Conservation (phyloP, 2,113 vertebrate genomes). For the Crocuta crocuta region DNA sequence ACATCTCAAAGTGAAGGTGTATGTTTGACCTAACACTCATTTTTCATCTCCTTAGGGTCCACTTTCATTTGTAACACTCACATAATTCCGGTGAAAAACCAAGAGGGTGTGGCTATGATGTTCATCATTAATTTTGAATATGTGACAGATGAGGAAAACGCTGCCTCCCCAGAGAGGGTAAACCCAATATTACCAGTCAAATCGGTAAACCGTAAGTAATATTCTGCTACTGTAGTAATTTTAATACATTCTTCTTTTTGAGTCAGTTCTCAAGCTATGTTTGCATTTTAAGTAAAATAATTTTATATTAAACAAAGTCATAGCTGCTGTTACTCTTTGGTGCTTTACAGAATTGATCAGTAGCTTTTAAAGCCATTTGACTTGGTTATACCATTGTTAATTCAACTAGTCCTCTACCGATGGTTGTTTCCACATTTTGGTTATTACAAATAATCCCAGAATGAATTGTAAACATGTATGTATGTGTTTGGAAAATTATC, state of each 20-base stretch:
- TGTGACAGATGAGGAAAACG: conserved; percentile 91
- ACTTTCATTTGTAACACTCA: conserved; percentile 97
- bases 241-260: background rate
- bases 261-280: conserved; percentile 19
- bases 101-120: conserved; percentile 99
- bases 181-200: conserved; percentile 94
- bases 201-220: conserved; percentile 94
- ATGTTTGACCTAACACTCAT: conserved; percentile 27
- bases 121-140: conserved; percentile 99
- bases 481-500: background rate
- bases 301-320: background rate
- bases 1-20: background rate
- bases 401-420: background rate
- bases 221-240: background rate
- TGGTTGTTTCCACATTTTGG: background rate
- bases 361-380: background rate
- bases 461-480: background rate
- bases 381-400: background rate
- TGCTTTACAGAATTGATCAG: background rate
- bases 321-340: background rate
- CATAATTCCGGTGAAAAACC: conserved; percentile 98
- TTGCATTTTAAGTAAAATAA: background rate
- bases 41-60: conserved; percentile 88
- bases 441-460: background rate
- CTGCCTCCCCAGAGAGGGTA: conserved; percentile 91